Evolutionary conservation across 1,140 invertebrate genomes (phyloP), one percentile per base, ranked within the genome.

Genomic region (Anastatus disparis): DNA sequence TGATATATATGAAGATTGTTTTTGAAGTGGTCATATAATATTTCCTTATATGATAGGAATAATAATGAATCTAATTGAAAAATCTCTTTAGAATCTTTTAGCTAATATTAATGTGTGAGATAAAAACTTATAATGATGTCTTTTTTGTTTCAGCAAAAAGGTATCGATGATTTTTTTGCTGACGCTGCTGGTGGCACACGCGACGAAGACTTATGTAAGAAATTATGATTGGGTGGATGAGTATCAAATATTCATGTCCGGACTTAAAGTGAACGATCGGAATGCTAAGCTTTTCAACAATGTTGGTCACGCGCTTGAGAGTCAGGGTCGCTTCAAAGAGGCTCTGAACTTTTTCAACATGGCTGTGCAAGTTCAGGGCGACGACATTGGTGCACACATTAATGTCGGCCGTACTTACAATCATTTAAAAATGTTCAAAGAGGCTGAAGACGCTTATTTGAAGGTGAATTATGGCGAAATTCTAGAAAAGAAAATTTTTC

Each of bases 251-350:
- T 99, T 97, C 81, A 94, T 94, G 88, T 94, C 96, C 12, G 95
- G 94, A 20, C 87, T 98, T 27, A 92, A 92, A 83, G 95, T 98
- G 3, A 97, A 97, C 79, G 92, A 93, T 70, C 89, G 91, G 44
- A 99, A 99, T 87, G 97, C 96, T 2, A 98, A 98, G 85, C 87
- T 98, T 2, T 98, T 96, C 85, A 99, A 98, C 85, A 98, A 98
- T 85, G 96, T 99, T 1, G 97, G 97, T 0, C 96, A 98, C 83
- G 95, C 96, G 0, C 86, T 98, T 52, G 97, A 98, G 86, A 93
- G 93, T 58, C 91, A 95, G 76, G 91, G 92, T 0, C 89, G 90
- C 26, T 97, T 93, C 80, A 87, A 89, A 24, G 95, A 97, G 82
- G 97, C 97, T 1, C 86, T 99, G 26, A 88, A 91, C 69, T 98